Evolutionary conservation across 2,113 vertebrate genomes (phyloP).

Genomic region (Dasyprocta punctata): DNA sequence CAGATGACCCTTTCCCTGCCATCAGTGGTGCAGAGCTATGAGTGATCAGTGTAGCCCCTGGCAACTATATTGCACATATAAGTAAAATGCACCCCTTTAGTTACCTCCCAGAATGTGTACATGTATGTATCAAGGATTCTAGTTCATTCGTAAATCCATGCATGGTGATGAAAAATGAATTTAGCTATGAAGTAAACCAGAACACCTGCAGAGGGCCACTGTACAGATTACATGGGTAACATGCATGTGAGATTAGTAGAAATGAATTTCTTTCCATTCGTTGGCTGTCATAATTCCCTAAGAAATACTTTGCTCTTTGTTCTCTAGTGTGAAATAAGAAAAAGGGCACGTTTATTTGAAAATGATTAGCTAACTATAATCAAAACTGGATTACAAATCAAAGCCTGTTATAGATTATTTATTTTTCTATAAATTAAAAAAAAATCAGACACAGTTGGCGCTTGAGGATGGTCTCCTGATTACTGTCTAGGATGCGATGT

Average conservation of each 20-base stretch:
- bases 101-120: fast-evolving
- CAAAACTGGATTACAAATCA: not conserved
- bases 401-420: not conserved
- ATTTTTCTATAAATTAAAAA: not conserved
- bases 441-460: not conserved
- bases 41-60: not conserved
- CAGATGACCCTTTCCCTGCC: not conserved
- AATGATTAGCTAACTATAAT: not conserved
- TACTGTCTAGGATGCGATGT: not conserved
- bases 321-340: not conserved
- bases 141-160: not conserved
- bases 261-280: not conserved
- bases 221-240: not conserved
- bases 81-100: not conserved
- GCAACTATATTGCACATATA: not conserved
- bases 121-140: not conserved
- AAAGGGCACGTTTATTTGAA: constrained; percentile 1
- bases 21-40: not conserved
- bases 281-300: not conserved
- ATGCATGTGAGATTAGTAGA: not conserved
- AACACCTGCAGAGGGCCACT: not conserved
- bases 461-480: not conserved
- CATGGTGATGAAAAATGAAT: not conserved
- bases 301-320: constrained; percentile 6
- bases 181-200: not conserved